Base-by-base conservation (phyloP, 2,888 invertebrate species). In the Polyommatus icarus region DNA sequence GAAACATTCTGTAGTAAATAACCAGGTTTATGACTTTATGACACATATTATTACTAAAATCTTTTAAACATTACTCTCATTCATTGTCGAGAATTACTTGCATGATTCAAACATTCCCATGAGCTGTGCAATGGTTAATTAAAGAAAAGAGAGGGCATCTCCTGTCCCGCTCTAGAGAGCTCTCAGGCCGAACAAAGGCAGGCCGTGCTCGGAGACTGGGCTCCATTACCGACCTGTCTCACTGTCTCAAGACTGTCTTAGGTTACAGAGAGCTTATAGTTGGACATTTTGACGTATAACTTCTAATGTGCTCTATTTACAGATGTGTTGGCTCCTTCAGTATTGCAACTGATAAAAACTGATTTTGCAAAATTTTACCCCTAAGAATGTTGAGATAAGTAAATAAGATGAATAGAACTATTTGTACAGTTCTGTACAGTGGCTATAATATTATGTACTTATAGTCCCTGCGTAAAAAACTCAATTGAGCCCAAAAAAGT, bases 161-260 rank as follows among this genome's bases (percentile, higher is more conserved):
- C 18, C 67, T 32, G 29, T 67, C 67, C 18, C 29, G 29, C 67
- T 67, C 67, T 67, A 67, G 67, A 67, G 67, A 1, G 67, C 67
- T 32, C 67, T 67, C 67, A 29, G 29, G 29, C 67, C 18, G 67
- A 67, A 67, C 67, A 67, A 67, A 67, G 67, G 29, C 67, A 15
- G 67, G 32, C 29, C 67, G 15, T 15, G 67, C 67, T 67, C 29
- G 24, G 29, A 67, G 67, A 67, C 67, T 15, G 15, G 61, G 67
- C 67, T 67, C 67, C 67, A 67, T 67, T 32, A 18, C 67, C 15
- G 18, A 67, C 29, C 29, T 67, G 67, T 32, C 67, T 5, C 29
- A 32, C 67, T 15, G 67, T 32, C 29, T 67, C 29, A 67, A 67
- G 29, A 67, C 18, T 12, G 32, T 67, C 67, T 29, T 15, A 67